Percentiles rank a stretch among this genome's conserved stretches.
phyloP scores from a whole-genome alignment of 1,140 invertebrate genomes.

The Diabrotica undecimpunctata region DNA sequence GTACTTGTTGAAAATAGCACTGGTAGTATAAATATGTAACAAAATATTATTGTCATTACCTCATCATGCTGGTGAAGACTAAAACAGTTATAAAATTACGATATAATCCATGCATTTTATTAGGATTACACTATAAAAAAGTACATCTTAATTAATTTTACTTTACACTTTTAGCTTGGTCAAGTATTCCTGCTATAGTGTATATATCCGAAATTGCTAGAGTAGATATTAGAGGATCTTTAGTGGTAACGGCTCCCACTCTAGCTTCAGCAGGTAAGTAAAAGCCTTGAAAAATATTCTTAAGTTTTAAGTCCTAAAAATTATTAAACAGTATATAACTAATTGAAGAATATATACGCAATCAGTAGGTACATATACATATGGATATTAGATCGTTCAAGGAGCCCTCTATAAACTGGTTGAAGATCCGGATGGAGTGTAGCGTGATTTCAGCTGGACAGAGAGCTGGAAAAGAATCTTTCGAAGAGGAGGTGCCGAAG shows the following conservation, averaged over 20 bases:
- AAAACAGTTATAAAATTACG: too few relatives aligned
- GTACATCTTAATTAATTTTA: too few relatives aligned
- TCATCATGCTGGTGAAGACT: too few relatives aligned
- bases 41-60: too few relatives aligned
- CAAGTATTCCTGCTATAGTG: conserved; percentile 57
- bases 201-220: conserved; percentile 60
- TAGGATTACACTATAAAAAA: too few relatives aligned
- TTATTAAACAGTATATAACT: not conserved
- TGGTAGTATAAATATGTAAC: too few relatives aligned
- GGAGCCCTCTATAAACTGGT: too few relatives aligned
- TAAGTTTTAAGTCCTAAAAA: not conserved
- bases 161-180: conserved; percentile 46
- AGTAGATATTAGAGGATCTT: conserved; percentile 55
- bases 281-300: not conserved
- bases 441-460: not conserved
- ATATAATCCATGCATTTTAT: too few relatives aligned
- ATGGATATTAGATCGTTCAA: not conserved
- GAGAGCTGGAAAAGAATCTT: not conserved
- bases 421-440: not conserved
- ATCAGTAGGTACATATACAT: not conserved
- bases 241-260: conserved; percentile 37
- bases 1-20: too few relatives aligned
- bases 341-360: not conserved
- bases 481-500: too few relatives aligned
- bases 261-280: conserved; percentile 40